Evolutionary conservation across 2,797 vertebrate species (phyloP).

Genomic region (Syncerus caffer): DNA sequence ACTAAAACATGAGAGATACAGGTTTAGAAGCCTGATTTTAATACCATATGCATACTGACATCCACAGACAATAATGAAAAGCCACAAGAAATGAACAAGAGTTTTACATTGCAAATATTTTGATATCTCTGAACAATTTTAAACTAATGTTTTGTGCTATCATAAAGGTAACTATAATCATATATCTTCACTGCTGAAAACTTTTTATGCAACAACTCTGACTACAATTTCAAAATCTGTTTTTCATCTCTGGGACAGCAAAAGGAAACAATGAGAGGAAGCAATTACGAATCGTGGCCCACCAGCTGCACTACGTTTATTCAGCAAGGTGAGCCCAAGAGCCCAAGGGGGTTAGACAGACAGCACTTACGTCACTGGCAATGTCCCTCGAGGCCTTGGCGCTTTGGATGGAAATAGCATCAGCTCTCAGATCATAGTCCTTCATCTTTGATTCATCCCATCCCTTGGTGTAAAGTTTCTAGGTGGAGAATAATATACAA

Average conservation of each 20-base stretch:
- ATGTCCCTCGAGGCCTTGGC: conserved; percentile 94
- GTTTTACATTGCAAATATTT: conserved; percentile 7
- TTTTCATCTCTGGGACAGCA: not conserved
- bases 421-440: conserved; percentile 91
- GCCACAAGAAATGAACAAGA: not conserved
- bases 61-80: not conserved
- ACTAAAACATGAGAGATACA: conserved; percentile 81
- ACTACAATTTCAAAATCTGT: not conserved
- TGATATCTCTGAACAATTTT: not conserved
- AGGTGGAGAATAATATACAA: conserved; percentile 32
- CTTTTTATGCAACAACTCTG: not conserved
- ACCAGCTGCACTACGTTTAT: not conserved
- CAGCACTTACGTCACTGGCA: conserved; percentile 90
- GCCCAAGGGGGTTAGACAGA: not conserved
- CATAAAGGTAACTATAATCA: not conserved
- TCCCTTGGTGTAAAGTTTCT: conserved; percentile 92
- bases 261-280: not conserved
- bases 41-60: not conserved
- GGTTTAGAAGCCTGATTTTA: not conserved
- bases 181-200: not conserved
- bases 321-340: not conserved
- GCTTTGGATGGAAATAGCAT: conserved; percentile 90
- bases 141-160: not conserved
- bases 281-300: not conserved
- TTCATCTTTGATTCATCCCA: conserved; percentile 92